These are phyloP conservation scores for Myotis davidii DNA, from an alignment of 2,113 vertebrate genomes.

Conservation along the genomic window DNA sequence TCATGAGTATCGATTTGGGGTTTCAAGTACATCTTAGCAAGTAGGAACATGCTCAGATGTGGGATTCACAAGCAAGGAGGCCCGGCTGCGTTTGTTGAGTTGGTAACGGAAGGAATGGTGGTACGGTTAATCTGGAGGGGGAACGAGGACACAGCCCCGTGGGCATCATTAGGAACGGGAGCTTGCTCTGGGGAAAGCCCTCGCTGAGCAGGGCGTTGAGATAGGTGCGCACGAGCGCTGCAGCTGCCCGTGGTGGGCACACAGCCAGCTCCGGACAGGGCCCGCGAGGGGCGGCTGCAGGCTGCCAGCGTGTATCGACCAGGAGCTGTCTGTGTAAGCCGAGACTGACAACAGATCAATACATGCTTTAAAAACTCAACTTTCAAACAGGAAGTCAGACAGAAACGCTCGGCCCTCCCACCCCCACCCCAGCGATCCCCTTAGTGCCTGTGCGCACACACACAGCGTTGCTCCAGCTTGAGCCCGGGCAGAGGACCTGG, in stretches of 20 bases:
- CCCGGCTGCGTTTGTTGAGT: background rate
- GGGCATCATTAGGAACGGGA: fast-evolving
- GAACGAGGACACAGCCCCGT: background rate
- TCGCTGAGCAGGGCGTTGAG: background rate
- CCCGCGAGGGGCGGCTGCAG: background rate
- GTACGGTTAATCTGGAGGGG: background rate
- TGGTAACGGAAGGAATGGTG: background rate
- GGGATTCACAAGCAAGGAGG: background rate
- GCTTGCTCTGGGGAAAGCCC: background rate
- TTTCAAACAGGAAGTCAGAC: background rate
- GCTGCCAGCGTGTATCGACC: background rate
- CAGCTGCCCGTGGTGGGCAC: background rate
- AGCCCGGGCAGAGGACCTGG: background rate
- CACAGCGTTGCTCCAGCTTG: background rate
- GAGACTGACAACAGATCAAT: background rate
- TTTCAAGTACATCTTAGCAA: background rate
- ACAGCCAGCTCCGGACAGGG: background rate
- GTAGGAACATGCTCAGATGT: background rate
- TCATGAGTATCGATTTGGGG: background rate
- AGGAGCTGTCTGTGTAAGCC: background rate
- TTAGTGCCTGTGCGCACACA: background rate
- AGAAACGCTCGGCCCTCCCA: background rate
- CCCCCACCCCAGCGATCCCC: too few species aligned
- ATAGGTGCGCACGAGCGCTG: fast-evolving
- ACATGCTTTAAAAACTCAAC: background rate